These are phyloP conservation scores for Picus viridis DNA, from an alignment of 2,797 vertebrate species.

Conservation along the genomic window DNA sequence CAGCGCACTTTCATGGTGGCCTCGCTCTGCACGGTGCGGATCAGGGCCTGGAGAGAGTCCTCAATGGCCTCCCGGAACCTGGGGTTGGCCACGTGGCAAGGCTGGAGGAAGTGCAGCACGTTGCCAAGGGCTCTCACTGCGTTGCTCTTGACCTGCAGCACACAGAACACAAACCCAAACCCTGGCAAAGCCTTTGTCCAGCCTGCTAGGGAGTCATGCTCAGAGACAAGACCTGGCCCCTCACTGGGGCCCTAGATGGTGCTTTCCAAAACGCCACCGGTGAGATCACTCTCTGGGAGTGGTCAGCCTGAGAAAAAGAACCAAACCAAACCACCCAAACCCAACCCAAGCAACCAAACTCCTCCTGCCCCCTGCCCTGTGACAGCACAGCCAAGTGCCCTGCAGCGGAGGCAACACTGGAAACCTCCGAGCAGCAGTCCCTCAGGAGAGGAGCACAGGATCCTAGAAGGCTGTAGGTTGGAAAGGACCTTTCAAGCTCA, in stretches of 20 bases:
- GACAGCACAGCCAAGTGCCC: background rate
- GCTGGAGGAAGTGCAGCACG: conserved; percentile 91
- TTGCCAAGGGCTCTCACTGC: conserved; percentile 94
- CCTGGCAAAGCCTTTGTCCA: background rate
- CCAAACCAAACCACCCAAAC: background rate
- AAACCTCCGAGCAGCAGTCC: background rate
- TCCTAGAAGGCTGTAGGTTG: too few relatives aligned
- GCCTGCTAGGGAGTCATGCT: background rate
- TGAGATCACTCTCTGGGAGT: background rate
- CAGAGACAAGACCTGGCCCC: background rate
- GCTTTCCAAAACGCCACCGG: background rate
- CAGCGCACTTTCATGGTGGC: conserved; percentile 97
- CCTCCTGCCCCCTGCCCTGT: background rate
- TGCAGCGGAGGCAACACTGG: background rate
- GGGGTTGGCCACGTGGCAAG: conserved; percentile 85
- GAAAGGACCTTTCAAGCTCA: too few relatives aligned
- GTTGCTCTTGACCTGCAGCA: conserved; percentile 91
- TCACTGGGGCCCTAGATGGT: background rate
- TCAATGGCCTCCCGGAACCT: conserved; percentile 87
- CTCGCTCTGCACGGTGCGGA: conserved; percentile 90
- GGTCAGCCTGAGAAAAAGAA: background rate
- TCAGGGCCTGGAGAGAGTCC: conserved; percentile 87
- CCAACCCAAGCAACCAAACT: too few relatives aligned
- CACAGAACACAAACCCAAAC: background rate
- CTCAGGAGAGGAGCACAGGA: background rate